These are phyloP conservation scores for Malaclemys terrapin DNA, from an alignment of 2,113 vertebrate species.

Conservation along the genomic window DNA sequence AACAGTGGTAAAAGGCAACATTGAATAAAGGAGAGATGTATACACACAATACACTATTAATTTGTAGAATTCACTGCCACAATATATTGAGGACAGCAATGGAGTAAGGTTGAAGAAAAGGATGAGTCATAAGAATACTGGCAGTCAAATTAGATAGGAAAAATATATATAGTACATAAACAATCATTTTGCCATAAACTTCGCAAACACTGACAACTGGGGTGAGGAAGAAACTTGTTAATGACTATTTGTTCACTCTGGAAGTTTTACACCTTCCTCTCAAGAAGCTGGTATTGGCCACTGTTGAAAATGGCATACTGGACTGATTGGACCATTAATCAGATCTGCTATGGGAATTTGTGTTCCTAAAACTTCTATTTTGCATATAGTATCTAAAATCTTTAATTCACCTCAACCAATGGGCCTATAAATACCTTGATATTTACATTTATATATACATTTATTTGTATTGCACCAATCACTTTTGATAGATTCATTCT, in stretches of 20 bases:
- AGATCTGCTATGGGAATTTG: not conserved
- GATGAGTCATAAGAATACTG: not conserved
- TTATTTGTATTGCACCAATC: rapidly evolving
- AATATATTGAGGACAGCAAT: not conserved
- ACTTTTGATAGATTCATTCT: not conserved
- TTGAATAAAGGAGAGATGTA: not conserved
- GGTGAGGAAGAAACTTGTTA: not conserved
- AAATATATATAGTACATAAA: not conserved
- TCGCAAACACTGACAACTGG: not conserved
- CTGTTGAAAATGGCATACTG: not conserved
- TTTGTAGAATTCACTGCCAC: not conserved
- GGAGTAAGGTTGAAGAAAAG: not conserved
- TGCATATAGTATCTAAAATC: not conserved
- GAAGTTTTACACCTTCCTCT: not conserved
- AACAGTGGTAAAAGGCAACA: not conserved
- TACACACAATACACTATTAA: not conserved
- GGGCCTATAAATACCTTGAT: not conserved
- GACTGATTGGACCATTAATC: not conserved
- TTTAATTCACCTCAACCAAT: not conserved
- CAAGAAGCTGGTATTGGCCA: not conserved
- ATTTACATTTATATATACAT: not conserved
- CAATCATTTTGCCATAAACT: not conserved
- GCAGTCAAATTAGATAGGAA: not conserved
- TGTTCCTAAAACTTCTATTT: not conserved
- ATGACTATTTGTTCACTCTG: not conserved